Conservation (phyloP, 2,797 vertebrate genomes). For the Natrix natrix region DNA sequence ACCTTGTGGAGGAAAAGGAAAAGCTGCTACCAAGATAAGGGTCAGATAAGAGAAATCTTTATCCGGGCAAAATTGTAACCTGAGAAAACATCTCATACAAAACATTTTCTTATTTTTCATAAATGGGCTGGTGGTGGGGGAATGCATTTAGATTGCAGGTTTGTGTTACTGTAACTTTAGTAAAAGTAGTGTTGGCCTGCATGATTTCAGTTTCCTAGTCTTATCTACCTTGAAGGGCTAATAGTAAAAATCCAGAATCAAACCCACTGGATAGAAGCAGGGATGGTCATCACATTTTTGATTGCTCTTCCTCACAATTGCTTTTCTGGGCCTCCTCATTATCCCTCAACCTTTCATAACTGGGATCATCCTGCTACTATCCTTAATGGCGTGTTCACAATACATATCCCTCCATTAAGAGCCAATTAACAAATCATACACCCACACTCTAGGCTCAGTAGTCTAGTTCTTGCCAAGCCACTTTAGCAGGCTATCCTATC, state of each 20-base stretch:
- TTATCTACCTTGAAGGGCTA: neutral
- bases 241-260: neutral
- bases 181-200: neutral
- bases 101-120: neutral
- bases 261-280: neutral
- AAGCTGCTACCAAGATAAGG: neutral
- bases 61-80: neutral
- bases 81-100: neutral
- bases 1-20: neutral
- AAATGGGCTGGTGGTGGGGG: rapidly evolving
- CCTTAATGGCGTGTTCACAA: neutral
- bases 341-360: neutral
- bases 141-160: neutral
- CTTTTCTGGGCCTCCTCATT: neutral
- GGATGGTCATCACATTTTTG: neutral
- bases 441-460: neutral
- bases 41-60: neutral
- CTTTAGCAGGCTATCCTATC: neutral
- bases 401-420: neutral
- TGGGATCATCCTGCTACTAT: neutral
- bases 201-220: neutral
- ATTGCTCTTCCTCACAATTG: neutral
- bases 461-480: neutral
- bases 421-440: neutral
- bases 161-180: neutral